phyloP scores from a whole-genome alignment of 1,140 invertebrate genomes.

The Caenorhabditis briggsae region DNA sequence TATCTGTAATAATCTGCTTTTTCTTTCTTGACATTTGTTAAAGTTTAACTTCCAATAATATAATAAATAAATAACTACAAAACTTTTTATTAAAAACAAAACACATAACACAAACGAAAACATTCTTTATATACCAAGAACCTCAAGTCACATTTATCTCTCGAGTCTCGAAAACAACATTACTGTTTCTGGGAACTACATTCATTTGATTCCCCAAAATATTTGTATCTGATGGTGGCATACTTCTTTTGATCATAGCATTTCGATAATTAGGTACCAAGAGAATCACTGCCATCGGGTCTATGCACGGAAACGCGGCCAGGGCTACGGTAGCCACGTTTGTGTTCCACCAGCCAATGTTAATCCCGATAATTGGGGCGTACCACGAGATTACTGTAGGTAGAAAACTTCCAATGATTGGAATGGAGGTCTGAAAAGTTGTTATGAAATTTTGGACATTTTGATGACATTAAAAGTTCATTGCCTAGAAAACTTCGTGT shows the following conservation, averaged over 20 bases:
- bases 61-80: no score
- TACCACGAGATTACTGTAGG: constrained; percentile 43
- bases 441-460: no score
- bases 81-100: no score
- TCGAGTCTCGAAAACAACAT: background rate
- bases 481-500: no score
- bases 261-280: constrained; percentile 31
- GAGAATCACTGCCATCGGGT: background rate
- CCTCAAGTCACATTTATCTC: background rate
- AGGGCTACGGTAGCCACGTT: constrained; percentile 4
- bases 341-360: constrained; percentile 37
- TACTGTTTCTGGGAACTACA: background rate
- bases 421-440: background rate
- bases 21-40: no score
- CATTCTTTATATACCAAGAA: background rate
- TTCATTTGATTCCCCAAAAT: background rate
- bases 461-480: no score
- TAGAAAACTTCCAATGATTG: constrained; percentile 1
- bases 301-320: constrained; percentile 8
- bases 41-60: no score
- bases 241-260: background rate
- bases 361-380: background rate
- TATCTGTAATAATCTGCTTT: no score
- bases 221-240: background rate
- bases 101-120: no score